Percentiles rank a stretch among this genome's conserved stretches.
Evolutionary conservation across 2,888 invertebrate genomes (phyloP).

Genomic region (Leptopilina syphax): DNA sequence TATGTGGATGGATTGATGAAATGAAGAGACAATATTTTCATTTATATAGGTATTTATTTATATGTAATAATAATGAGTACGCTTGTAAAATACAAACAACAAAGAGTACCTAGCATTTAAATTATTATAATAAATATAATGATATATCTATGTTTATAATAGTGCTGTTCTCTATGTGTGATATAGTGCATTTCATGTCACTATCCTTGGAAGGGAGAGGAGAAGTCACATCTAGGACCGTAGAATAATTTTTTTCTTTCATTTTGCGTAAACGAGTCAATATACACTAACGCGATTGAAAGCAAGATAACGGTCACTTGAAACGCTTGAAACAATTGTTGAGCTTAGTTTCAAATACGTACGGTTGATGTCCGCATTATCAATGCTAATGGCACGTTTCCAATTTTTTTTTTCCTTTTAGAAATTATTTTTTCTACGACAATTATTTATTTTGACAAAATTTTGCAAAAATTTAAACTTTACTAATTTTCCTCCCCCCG

Average conservation of each 20-base stretch:
- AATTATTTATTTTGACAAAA: too few species aligned
- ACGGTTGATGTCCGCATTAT: conserved; percentile 7
- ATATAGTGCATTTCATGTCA: conserved; percentile 72
- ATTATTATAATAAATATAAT: conserved; percentile 76
- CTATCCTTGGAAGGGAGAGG: conserved; percentile 63
- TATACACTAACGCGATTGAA: conserved; percentile 32
- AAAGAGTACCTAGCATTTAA: conserved; percentile 75
- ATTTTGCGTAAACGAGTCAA: conserved; percentile 58
- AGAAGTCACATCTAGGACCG: conserved; percentile 69
- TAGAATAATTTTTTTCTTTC: conserved; percentile 46
- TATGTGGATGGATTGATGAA: conserved; percentile 22
- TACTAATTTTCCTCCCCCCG: too few species aligned
- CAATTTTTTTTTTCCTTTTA: not conserved
- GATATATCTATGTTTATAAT: conserved; percentile 74
- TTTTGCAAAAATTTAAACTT: too few species aligned
- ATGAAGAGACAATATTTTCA: conserved; percentile 56
- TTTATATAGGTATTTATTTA: conserved; percentile 75
- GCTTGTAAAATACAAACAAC: conserved; percentile 77
- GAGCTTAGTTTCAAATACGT: conserved; percentile 25
- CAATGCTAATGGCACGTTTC: conserved; percentile 9
- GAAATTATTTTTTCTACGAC: not conserved
- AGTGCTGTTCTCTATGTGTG: conserved; percentile 72
- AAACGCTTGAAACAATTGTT: conserved; percentile 34
- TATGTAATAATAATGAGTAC: conserved; percentile 74
- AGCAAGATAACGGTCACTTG: conserved; percentile 29